phyloP scores from a whole-genome alignment of 2,113 vertebrate species.

The Ondatra zibethicus region DNA sequence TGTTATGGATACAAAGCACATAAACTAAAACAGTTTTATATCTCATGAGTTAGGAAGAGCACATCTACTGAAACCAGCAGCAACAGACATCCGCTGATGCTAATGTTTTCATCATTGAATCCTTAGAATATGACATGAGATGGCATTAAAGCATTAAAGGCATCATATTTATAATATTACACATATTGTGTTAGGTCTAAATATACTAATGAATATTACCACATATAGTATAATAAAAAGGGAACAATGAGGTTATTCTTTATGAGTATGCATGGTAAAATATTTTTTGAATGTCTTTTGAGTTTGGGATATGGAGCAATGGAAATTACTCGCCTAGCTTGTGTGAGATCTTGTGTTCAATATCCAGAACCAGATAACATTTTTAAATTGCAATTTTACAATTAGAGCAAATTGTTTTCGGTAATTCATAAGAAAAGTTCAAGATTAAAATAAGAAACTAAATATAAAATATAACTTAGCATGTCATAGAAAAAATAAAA shows the following conservation, averaged over 20 bases:
- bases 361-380: not conserved
- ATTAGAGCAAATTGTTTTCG: not conserved
- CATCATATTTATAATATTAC: not conserved
- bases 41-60: not conserved
- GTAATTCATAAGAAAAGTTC: not conserved
- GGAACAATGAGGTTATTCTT: not conserved
- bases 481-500: conserved; percentile 6
- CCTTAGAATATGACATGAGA: not conserved
- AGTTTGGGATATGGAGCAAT: not conserved
- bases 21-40: not conserved
- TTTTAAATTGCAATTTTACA: not conserved
- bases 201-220: not conserved
- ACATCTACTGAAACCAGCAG: not conserved
- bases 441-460: conserved; percentile 29
- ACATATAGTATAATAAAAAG: not conserved
- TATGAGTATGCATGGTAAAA: not conserved
- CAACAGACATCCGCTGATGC: not conserved
- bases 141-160: not conserved
- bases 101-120: not conserved
- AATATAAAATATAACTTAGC: not conserved
- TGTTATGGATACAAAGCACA: not conserved
- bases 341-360: not conserved
- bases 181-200: not conserved
- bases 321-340: not conserved
- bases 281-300: conserved; percentile 7